These are phyloP conservation scores for Prinia subflava DNA, from an alignment of 2,113 vertebrate genomes.

Conservation along the genomic window DNA sequence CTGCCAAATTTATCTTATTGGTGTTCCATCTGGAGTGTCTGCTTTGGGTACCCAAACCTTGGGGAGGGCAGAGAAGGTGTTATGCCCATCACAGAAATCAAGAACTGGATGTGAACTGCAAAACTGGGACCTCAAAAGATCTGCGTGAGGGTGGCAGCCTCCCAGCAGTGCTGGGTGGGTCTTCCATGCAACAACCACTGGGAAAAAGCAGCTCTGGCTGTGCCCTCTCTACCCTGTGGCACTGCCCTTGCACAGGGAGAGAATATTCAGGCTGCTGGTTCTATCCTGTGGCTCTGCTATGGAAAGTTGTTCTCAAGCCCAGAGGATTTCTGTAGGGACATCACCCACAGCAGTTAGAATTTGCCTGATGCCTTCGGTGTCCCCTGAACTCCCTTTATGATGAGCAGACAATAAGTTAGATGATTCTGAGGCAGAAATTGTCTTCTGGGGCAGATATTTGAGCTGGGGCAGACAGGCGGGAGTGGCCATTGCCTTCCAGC, in stretches of 20 bases:
- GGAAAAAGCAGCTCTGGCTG: neutral
- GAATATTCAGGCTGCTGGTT: neutral
- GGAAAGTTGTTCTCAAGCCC: neutral
- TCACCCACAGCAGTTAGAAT: neutral
- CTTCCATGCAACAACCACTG: neutral
- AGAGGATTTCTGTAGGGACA: neutral
- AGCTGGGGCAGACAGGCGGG: neutral
- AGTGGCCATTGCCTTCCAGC: neutral
- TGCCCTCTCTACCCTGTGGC: neutral
- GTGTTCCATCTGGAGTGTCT: neutral
- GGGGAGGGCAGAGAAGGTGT: neutral
- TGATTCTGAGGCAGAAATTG: neutral
- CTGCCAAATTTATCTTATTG: neutral
- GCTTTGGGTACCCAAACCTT: neutral
- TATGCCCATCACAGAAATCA: neutral
- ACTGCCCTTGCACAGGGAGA: neutral
- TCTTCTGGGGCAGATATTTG: neutral
- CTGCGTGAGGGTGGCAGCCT: neutral
- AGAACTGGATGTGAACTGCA: neutral
- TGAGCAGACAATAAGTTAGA: neutral
- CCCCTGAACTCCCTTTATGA: neutral
- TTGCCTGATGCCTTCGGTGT: neutral
- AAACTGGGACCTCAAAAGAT: neutral
- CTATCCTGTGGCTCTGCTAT: neutral
- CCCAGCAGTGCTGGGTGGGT: neutral